phyloP scores from a whole-genome alignment of 2,888 invertebrate genomes.

The Gymnocheta viridis region DNA sequence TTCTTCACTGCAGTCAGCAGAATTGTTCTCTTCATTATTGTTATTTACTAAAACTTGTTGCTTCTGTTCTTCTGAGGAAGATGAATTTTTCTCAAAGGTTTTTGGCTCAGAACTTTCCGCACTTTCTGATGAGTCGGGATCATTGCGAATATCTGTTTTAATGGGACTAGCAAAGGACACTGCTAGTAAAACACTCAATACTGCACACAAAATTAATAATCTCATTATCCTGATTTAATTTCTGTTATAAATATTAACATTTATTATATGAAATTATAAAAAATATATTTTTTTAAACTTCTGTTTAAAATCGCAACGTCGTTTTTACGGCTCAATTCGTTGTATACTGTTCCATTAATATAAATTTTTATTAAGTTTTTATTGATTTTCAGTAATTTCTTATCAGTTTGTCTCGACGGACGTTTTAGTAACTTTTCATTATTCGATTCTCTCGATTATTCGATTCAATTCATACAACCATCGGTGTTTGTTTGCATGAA shows the following conservation, averaged over 20 bases:
- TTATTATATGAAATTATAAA: slow-evolving; percentile 1
- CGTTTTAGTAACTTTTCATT: slow-evolving; percentile 15
- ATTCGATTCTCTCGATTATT: slow-evolving; percentile 10
- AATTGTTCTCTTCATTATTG: background rate
- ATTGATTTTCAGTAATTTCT: slow-evolving; percentile 63
- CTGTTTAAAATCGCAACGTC: slow-evolving; percentile 41
- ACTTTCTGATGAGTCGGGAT: background rate
- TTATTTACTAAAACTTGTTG: background rate
- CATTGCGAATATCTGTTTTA: slow-evolving; percentile 7
- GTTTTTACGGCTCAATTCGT: slow-evolving; percentile 59
- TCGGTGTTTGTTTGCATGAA: background rate
- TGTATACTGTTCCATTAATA: slow-evolving; percentile 64
- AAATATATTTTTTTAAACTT: slow-evolving; percentile 17
- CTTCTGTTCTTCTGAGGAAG: slow-evolving; percentile 1
- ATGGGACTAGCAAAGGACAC: slow-evolving; percentile 53
- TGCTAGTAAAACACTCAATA: slow-evolving; percentile 41
- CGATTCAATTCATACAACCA: background rate
- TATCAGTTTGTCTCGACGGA: slow-evolving; percentile 53
- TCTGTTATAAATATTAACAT: background rate
- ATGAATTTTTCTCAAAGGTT: background rate
- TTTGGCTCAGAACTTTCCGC: slow-evolving; percentile 16
- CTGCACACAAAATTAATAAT: slow-evolving; percentile 79
- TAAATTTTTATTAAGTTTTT: slow-evolving; percentile 64
- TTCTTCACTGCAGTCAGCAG: slow-evolving; percentile 15
- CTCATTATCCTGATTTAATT: slow-evolving; percentile 84